Conservation (phyloP, 1,140 invertebrate genomes). For the Saccostrea glomerata region DNA sequence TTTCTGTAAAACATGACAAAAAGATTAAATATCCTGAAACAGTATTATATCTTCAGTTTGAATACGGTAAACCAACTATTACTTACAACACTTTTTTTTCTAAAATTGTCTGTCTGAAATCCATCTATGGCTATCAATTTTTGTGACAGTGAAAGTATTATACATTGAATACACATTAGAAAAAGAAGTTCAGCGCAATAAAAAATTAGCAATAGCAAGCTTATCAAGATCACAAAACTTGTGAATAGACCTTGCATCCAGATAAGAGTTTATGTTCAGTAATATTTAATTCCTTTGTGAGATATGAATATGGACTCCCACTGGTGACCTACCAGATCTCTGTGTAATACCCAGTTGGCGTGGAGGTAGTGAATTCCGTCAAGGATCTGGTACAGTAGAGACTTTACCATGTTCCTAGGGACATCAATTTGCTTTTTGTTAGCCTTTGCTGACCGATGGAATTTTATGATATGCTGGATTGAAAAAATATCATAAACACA, state of each 20-base stretch:
- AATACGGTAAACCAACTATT: too few relatives aligned
- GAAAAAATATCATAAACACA: neutral
- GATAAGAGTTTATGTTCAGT: too few relatives aligned
- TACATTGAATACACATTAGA: too few relatives aligned
- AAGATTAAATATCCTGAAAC: neutral
- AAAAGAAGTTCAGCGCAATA: too few relatives aligned
- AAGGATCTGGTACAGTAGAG: conserved; percentile 97
- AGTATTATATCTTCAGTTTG: neutral
- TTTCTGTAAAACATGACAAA: conserved; percentile 85
- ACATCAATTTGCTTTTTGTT: conserved; percentile 97
- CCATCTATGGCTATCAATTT: neutral
- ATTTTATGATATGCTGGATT: conserved; percentile 98
- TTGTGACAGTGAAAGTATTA: neutral
- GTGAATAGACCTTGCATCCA: too few relatives aligned
- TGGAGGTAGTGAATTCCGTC: conserved; percentile 99
- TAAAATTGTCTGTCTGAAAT: too few relatives aligned
- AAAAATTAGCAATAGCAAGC: too few relatives aligned
- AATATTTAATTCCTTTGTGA: too few relatives aligned
- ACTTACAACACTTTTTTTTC: too few relatives aligned
- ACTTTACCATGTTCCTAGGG: conserved; percentile 92
- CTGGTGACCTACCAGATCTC: neutral
- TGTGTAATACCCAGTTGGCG: conserved; percentile 96
- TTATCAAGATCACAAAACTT: too few relatives aligned
- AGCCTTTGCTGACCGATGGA: conserved; percentile 98
- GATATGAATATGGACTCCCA: neutral